Evolutionary conservation across 2,113 vertebrate species (phyloP), one percentile per base, ranked within the genome.

Genomic region (Elephantulus edwardii): DNA sequence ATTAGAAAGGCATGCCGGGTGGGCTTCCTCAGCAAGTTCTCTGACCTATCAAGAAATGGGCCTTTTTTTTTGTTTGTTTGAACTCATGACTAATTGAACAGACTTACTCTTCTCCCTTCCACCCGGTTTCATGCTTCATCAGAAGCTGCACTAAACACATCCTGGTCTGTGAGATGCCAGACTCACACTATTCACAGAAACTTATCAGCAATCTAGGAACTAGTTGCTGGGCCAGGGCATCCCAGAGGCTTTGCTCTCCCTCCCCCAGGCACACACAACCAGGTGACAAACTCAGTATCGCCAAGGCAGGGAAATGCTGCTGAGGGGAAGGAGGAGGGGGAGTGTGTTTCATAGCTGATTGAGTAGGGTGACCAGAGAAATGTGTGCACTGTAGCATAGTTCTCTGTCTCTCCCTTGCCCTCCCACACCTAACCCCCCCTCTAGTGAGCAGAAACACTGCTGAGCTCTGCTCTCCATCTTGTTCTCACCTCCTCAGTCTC

Each of bases 401-500:
- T 88, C n/a, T 20, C 64, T 88, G 66, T 44, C 64, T 20, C 44
- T 82, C 44, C 40, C 66, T 88, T 22, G 58, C 48, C 80, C 33
- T 1, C 24, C 50, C 60, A 83, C 11, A 48, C 77, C 52, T 79
- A 82, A 89, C 35, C 20, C 35, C 70, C 20, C 0, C 24, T 30
- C 79, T 70, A 62, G 40, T 71, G 72, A 83, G 60, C 64, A 85
- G 38, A 72, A 74, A 40, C 48, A 50, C 42, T 35, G 35, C 75
- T 71, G 42, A 56, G 30, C 68, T 89, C 82, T 83, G 30, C 68
- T 66, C 77, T 24, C 78, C 17, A 3, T 19, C 50, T 90, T 92
- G 80, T 95, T 71, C 98, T 99, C 93, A 99, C 99, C 98, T 99
- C 98, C 20, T 98, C 98, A 75, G 89, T 96, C 93, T 98, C 98